Percentiles rank a stretch among this genome's conserved stretches.
phyloP scores from a whole-genome alignment of 1,140 invertebrate species.

The Leptopilina boulardi region DNA sequence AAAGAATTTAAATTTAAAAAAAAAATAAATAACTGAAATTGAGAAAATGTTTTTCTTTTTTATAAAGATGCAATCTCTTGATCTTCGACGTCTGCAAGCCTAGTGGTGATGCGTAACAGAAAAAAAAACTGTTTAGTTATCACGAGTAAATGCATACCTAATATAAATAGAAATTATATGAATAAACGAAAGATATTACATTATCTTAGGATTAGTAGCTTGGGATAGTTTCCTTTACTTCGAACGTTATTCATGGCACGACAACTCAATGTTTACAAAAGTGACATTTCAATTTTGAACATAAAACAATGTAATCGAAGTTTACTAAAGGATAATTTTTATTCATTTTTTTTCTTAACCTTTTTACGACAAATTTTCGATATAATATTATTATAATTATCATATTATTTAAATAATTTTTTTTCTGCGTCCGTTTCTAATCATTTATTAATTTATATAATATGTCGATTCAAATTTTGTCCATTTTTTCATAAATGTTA shows the following conservation, averaged over 20 bases:
- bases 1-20: not conserved
- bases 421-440: constrained; percentile 49
- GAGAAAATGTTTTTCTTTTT: not conserved
- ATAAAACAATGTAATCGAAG: constrained; percentile 61
- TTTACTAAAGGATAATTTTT: constrained; percentile 73
- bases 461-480: too few relatives aligned
- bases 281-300: constrained; percentile 47
- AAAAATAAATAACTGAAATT: not conserved
- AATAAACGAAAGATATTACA: constrained; percentile 70
- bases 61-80: constrained; percentile 66
- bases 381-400: too few relatives aligned
- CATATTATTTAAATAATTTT: constrained; percentile 59
- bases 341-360: constrained; percentile 70
- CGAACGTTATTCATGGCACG: constrained; percentile 51
- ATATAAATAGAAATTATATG: constrained; percentile 74
- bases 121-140: constrained; percentile 73
- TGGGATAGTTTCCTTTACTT: constrained; percentile 73
- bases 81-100: constrained; percentile 68
- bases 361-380: not conserved
- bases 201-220: constrained; percentile 76
- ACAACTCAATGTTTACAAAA: constrained; percentile 41
- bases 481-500: too few relatives aligned
- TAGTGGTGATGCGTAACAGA: constrained; percentile 56
- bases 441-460: too few relatives aligned
- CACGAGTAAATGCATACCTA: constrained; percentile 73